Percentiles rank a stretch among this genome's conserved stretches.
Evolutionary conservation across 2,113 vertebrate species (phyloP).

Genomic region (Leucopsar rothschildi): DNA sequence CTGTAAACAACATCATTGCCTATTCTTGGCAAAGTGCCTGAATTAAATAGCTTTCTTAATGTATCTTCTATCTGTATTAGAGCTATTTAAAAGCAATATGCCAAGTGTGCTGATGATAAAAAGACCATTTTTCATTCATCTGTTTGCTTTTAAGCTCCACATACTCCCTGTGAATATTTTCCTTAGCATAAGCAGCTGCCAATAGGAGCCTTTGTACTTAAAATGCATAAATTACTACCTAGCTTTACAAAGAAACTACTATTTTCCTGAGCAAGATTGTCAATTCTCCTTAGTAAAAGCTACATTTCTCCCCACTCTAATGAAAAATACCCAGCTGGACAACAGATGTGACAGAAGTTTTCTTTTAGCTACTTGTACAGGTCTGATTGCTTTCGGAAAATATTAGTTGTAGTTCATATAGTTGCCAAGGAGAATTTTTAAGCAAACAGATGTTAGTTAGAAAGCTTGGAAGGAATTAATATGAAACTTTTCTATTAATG

Average conservation of each 20-base stretch:
- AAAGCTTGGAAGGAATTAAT: neutral
- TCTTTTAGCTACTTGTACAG: neutral
- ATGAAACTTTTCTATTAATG: neutral
- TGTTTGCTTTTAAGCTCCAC: constrained; percentile 35
- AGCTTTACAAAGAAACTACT: neutral
- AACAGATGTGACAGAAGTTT: neutral
- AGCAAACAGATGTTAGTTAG: neutral
- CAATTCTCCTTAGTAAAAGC: neutral
- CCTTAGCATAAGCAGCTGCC: neutral
- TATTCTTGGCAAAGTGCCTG: constrained; percentile 49
- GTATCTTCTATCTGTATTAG: constrained; percentile 34
- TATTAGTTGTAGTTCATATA: neutral
- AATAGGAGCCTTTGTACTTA: neutral
- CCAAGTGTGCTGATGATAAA: constrained; percentile 13
- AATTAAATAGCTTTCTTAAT: constrained; percentile 64
- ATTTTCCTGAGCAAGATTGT: neutral
- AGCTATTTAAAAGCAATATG: constrained; percentile 56
- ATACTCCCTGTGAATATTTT: constrained; percentile 7
- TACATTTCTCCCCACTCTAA: neutral
- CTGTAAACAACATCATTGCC: constrained; percentile 53
- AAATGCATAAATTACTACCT: neutral
- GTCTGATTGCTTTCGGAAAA: neutral
- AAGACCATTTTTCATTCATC: constrained; percentile 4
- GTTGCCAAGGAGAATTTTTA: neutral
- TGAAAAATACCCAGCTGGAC: neutral